These are phyloP conservation scores for Sesia bembeciformis DNA, from an alignment of 2,888 invertebrate species.

Conservation along the genomic window DNA sequence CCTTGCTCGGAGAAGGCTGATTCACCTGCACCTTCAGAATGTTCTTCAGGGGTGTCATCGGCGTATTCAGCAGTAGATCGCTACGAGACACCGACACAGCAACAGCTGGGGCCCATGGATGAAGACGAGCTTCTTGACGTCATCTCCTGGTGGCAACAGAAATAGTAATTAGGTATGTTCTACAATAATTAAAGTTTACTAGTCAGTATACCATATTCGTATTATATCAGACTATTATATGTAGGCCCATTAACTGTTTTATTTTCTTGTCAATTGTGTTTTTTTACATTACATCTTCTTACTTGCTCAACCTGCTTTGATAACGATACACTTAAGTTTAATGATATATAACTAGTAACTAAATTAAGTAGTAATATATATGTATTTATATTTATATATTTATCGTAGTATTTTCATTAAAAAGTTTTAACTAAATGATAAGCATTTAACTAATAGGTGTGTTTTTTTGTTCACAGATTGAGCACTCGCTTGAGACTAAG, in stretches of 20 bases:
- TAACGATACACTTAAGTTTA: too few relatives aligned
- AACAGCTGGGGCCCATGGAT: conserved; percentile 83
- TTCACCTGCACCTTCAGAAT: conserved; percentile 83
- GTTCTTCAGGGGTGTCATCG: conserved; percentile 76
- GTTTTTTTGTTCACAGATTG: conserved; percentile 53
- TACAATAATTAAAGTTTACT: neutral
- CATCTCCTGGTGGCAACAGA: conserved; percentile 89
- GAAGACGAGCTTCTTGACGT: conserved; percentile 92
- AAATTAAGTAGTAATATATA: too few relatives aligned
- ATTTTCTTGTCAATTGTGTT: too few relatives aligned
- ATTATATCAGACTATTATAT: too few relatives aligned
- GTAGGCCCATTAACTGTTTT: too few relatives aligned
- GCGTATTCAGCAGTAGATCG: conserved; percentile 60
- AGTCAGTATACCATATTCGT: too few relatives aligned
- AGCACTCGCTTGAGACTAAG: conserved; percentile 4
- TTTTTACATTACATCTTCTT: too few relatives aligned
- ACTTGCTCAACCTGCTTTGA: too few relatives aligned
- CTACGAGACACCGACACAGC: conserved; percentile 57
- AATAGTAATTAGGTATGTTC: conserved; percentile 48
- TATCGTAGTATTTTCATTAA: too few relatives aligned
- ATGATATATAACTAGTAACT: too few relatives aligned
- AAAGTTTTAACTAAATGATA: too few relatives aligned
- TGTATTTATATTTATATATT: too few relatives aligned
- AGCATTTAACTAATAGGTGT: conserved; percentile 8
- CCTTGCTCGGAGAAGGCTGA: conserved; percentile 81